Conservation (phyloP, 35 echinoderm and acorn worm species). For the Strongylocentrotus purpuratus region DNA sequence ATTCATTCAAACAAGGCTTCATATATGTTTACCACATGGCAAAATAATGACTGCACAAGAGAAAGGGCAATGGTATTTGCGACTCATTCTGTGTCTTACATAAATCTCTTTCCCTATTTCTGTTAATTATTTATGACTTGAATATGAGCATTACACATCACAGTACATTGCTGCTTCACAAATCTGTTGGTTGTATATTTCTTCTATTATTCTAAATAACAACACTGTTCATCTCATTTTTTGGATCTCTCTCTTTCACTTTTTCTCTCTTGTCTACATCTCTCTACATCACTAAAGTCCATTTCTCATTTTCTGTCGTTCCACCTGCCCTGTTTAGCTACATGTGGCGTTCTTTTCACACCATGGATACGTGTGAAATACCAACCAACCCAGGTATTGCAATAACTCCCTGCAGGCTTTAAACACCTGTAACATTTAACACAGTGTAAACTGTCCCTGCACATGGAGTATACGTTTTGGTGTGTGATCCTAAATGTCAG, state of each 20-base stretch:
- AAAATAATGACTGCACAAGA: not conserved
- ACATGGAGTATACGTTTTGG: not conserved
- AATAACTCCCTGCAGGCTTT: not conserved
- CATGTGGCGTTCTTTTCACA: not conserved
- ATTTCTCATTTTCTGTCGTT: not conserved
- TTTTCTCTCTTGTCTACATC: no score
- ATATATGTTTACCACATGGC: not conserved
- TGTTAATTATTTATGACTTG: not conserved
- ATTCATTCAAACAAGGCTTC: not conserved
- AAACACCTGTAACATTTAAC: not conserved
- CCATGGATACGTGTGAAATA: not conserved
- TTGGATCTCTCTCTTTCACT: not conserved
- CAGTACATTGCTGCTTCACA: no score
- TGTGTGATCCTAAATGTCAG: constrained; percentile 25
- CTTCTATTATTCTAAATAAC: no score
- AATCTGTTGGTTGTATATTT: no score
- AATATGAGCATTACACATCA: no score
- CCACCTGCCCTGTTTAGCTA: not conserved
- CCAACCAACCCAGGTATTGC: not conserved
- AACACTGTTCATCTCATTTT: not conserved
- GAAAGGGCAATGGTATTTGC: not conserved
- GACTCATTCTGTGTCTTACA: not conserved
- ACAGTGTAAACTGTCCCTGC: not conserved
- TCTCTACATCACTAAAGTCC: not conserved
- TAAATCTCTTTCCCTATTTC: not conserved